phyloP scores from a whole-genome alignment of 2,113 vertebrate genomes.

The Amphiprion ocellaris region DNA sequence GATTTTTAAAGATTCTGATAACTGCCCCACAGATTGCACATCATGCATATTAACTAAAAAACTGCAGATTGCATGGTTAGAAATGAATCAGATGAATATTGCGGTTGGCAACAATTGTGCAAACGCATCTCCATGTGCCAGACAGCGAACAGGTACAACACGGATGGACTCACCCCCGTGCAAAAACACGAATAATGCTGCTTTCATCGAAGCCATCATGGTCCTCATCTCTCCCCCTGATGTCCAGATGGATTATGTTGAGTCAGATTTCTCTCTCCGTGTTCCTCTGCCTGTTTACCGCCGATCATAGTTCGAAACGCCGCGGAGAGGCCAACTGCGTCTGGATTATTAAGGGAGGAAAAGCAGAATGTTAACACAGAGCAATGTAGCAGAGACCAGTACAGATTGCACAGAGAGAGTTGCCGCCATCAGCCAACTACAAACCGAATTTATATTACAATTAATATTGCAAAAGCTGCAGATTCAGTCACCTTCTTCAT shows the following conservation, averaged over 20 bases:
- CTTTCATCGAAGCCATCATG: slow-evolving; percentile 72
- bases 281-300: slow-evolving; percentile 34
- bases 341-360: background rate
- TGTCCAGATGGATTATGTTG: slow-evolving; percentile 56
- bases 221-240: slow-evolving; percentile 47
- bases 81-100: slow-evolving; percentile 1
- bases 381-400: background rate
- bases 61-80: background rate
- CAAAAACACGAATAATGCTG: slow-evolving; percentile 65
- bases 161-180: slow-evolving; percentile 78
- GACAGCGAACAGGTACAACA: slow-evolving; percentile 20
- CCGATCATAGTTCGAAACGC: slow-evolving; percentile 57
- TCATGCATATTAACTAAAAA: background rate
- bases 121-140: slow-evolving; percentile 35
- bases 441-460: background rate
- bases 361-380: background rate
- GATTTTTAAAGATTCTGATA: background rate
- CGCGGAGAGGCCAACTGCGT: background rate
- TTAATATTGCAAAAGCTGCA: background rate
- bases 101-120: background rate
- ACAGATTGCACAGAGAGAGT: background rate
- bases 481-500: slow-evolving; percentile 44
- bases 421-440: slow-evolving; percentile 9
- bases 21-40: background rate
- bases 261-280: slow-evolving; percentile 49